These are phyloP conservation scores for Acanthopagrus latus DNA, from an alignment of 2,797 vertebrate genomes.

Conservation along the genomic window DNA sequence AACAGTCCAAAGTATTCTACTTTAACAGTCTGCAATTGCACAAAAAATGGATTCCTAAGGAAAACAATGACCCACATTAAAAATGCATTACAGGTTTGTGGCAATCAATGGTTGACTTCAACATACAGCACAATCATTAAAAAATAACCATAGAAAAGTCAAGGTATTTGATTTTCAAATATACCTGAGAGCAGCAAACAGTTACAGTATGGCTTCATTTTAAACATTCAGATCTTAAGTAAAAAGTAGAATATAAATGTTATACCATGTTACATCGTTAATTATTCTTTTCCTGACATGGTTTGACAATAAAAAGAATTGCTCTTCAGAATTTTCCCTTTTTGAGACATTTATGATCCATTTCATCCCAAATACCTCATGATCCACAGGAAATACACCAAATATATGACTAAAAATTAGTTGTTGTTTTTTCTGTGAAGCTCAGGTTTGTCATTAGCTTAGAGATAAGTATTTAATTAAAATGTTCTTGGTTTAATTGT, in stretches of 20 bases:
- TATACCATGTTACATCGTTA: conserved; percentile 12
- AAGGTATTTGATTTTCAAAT: conserved; percentile 49
- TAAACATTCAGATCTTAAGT: conserved; percentile 39
- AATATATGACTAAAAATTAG: background rate
- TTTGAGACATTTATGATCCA: conserved; percentile 13
- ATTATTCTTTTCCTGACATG: conserved; percentile 6
- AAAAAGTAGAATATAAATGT: conserved; percentile 1
- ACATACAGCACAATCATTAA: conserved; percentile 10
- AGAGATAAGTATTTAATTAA: background rate
- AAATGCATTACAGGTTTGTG: conserved; percentile 16
- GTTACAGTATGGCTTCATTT: conserved; percentile 70
- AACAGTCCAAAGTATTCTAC: background rate
- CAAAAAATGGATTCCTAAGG: background rate
- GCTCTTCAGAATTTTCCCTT: conserved; percentile 19
- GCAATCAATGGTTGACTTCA: conserved; percentile 17
- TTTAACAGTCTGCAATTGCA: conserved; percentile 8
- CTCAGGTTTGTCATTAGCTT: conserved; percentile 7
- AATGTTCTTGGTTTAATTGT: background rate
- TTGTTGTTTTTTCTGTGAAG: background rate
- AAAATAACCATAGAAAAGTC: conserved; percentile 36
- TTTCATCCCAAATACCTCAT: conserved; percentile 2
- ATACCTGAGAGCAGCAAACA: conserved; percentile 71
- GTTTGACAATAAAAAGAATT: conserved; percentile 6
- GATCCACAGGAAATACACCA: conserved; percentile 10
- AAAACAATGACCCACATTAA: background rate